A percentile compares a stretch with the other conserved stretches of the same genome.
These are phyloP conservation scores for Actinemys pallida DNA, from an alignment of 2,113 vertebrate species.

Conservation along the genomic window DNA sequence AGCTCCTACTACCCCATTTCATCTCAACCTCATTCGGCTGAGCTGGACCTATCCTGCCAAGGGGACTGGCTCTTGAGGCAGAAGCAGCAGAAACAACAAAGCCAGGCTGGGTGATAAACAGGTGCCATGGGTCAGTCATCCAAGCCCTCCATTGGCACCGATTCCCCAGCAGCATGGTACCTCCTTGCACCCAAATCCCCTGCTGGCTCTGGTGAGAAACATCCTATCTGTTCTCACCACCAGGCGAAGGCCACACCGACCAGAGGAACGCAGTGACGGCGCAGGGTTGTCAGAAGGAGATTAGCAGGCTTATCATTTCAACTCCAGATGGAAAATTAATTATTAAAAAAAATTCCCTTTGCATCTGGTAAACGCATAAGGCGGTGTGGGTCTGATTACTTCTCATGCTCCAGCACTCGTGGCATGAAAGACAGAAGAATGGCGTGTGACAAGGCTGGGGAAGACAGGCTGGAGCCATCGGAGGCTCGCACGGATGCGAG, in stretches of 20 bases:
- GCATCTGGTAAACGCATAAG: not conserved
- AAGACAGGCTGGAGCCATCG: not conserved
- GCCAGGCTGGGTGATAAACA: not conserved
- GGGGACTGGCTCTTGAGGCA: not conserved
- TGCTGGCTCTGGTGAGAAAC: not conserved
- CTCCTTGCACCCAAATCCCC: not conserved
- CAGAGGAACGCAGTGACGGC: not conserved
- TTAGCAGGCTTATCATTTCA: not conserved
- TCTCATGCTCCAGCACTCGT: not conserved
- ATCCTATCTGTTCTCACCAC: not conserved
- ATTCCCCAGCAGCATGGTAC: not conserved
- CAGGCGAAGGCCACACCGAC: not conserved
- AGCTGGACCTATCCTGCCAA: not conserved
- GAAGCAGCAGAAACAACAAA: not conserved
- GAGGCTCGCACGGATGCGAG: not conserved
- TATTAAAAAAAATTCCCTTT: not conserved
- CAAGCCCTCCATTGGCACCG: not conserved
- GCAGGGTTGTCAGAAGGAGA: not conserved
- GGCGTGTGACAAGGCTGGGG: not conserved
- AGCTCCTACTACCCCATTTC: not conserved
- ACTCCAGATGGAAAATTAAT: not conserved
- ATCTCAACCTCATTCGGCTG: not conserved
- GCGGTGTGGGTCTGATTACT: not conserved
- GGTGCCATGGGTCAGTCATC: not conserved
- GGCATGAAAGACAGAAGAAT: not conserved